Base-by-base conservation (phyloP, 2,113 vertebrate species). In the Agapornis roseicollis region DNA sequence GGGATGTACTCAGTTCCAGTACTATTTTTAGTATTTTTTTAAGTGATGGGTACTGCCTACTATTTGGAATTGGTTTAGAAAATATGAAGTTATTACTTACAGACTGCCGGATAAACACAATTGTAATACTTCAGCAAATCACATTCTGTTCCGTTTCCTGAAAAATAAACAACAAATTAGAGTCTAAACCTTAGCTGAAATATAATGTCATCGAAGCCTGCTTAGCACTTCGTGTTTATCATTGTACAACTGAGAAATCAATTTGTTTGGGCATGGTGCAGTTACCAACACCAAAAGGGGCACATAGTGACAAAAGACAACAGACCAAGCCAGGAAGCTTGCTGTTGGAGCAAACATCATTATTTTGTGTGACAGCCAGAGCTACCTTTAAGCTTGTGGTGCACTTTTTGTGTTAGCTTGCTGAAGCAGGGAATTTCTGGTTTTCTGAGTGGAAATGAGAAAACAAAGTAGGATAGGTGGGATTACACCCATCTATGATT, bases 81-180 rank as follows among this genome's bases (percentile, higher is more conserved):
- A 72, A 47, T 15, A 52, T 72, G 63, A 63, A 82, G 44, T 89
- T 71, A 46, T 41, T 93, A 98, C 98, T 98, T 98, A 98, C 98
- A 92, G 39, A 97, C 60, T 81, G 90, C 52, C 19, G 97, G 98
- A 86, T 97, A 98, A 88, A 98, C 98, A 93, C 98, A 98, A 20
- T 72, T 97, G 89, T 98, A 98, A 94, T 97, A 97, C 63, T 91
- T 97, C 72, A 97, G 78, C 90, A 98, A 88, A 70, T 98, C 96
- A 87, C 98, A 98, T 88, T 98, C 98, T 88, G 81, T 83, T 65
- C 97, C 98, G 50, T 96, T 97, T 95, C 98, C 98, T 98, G 97
- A 93, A 97, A 97, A 94, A 95, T 33, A 97, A 81, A 60, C 13
- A n/a, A 66, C 29, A 83, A 47, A 68, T 77, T 56, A 50, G 25